Conservation (phyloP, 2,888 invertebrate genomes). For the Caenorhabditis japonica region DNA sequence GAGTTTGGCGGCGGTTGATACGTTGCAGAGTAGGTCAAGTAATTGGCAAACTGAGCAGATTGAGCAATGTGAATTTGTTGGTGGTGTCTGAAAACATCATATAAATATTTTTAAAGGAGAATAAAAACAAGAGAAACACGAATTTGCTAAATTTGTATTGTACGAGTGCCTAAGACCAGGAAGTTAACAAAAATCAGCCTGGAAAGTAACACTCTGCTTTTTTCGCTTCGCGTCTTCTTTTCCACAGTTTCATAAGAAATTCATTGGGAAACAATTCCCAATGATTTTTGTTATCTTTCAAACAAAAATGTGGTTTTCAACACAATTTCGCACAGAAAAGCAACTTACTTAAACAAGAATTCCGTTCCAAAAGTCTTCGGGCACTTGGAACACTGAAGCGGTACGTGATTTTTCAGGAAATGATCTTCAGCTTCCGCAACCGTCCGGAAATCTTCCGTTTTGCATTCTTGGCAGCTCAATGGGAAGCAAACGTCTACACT, state of each 20-base stretch:
- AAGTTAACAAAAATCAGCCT: constrained; percentile 2
- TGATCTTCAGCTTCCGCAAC: constrained; percentile 18
- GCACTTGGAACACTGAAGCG: constrained; percentile 7
- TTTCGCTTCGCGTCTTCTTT: constrained; percentile 41
- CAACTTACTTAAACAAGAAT: constrained; percentile 19
- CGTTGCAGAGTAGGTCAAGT: constrained; percentile 30
- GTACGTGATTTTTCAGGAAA: constrained; percentile 11
- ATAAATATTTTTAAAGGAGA: background rate
- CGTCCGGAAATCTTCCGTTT: constrained; percentile 9
- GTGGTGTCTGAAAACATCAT: constrained; percentile 24
- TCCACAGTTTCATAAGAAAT: constrained; percentile 5
- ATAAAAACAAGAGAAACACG: background rate
- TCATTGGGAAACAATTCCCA: background rate
- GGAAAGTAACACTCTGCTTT: constrained; percentile 45
- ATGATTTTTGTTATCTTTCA: too few relatives aligned
- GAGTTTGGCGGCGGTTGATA: constrained; percentile 47
- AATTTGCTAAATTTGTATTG: constrained; percentile 1
- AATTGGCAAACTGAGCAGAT: constrained; percentile 33
- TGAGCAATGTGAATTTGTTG: background rate
- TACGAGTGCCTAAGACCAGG: constrained; percentile 26
- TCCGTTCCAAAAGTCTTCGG: constrained; percentile 26
- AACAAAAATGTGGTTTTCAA: too few relatives aligned
- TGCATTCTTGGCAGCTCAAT: constrained; percentile 15
- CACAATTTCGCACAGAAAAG: background rate
- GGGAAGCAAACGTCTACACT: constrained; percentile 3